Evolutionary conservation across 2,797 vertebrate genomes (phyloP).

Genomic region (Ptychobarbus kaznakovi): DNA sequence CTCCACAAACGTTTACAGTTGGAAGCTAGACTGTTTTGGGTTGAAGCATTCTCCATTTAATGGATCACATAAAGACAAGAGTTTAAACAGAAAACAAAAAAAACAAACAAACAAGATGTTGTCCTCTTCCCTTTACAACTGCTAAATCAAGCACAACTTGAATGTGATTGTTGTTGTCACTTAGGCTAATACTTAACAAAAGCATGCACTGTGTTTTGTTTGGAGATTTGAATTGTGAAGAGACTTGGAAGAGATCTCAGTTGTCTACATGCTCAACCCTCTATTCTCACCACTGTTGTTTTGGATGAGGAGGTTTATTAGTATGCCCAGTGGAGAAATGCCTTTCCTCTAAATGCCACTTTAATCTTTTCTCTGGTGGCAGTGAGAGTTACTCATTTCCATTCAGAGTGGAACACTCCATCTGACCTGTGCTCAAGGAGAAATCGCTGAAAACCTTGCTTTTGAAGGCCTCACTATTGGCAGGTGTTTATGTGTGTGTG

Average conservation of each 20-base stretch:
- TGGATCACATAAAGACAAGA: not conserved
- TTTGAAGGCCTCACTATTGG: constrained; percentile 40
- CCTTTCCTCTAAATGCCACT: constrained; percentile 66
- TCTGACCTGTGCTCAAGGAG: constrained; percentile 45
- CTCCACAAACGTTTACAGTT: not conserved
- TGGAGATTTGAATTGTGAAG: constrained; percentile 73
- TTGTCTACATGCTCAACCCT: constrained; percentile 67
- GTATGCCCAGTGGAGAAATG: constrained; percentile 66
- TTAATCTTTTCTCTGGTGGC: constrained; percentile 63
- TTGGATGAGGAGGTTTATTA: constrained; percentile 72
- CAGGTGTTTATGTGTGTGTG: constrained; percentile 4
- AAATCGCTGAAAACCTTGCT: constrained; percentile 42
- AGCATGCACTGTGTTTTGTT: constrained; percentile 63
- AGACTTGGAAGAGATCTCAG: constrained; percentile 72
- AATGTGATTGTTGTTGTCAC: constrained; percentile 7
- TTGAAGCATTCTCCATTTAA: not conserved
- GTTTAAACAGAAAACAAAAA: not conserved
- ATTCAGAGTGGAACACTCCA: constrained; percentile 52
- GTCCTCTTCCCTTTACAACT: not conserved
- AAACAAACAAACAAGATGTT: not conserved
- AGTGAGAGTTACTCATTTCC: constrained; percentile 60
- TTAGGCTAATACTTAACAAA: constrained; percentile 2
- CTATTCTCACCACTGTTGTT: constrained; percentile 65
- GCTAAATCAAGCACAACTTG: constrained; percentile 19
- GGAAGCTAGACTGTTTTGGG: not conserved